These are phyloP conservation scores for Dinomys branickii DNA, from an alignment of 2,113 vertebrate species.

Conservation along the genomic window DNA sequence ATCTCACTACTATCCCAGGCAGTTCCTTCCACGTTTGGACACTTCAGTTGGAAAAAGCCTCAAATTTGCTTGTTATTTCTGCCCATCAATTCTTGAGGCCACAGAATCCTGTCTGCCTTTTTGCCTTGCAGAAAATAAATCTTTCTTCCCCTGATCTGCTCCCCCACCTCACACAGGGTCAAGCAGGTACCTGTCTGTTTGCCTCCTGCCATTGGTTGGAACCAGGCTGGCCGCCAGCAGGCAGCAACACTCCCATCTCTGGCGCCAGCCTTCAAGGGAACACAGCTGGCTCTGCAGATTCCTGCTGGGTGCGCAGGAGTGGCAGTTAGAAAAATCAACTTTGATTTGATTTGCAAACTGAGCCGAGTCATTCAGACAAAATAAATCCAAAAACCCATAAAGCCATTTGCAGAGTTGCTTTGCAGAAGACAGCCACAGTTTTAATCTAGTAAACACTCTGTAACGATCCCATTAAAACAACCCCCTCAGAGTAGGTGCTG, in stretches of 20 bases:
- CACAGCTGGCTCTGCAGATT: slow-evolving; percentile 51
- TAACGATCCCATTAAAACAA: slow-evolving; percentile 81
- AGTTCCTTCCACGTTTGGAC: neutral
- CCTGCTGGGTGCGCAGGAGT: slow-evolving; percentile 15
- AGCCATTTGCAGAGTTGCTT: slow-evolving; percentile 78
- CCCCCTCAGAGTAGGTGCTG: slow-evolving; percentile 68
- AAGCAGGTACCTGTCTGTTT: neutral
- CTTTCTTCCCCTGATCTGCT: neutral
- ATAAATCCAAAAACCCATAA: slow-evolving; percentile 71
- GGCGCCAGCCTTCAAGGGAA: neutral
- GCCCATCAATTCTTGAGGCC: neutral
- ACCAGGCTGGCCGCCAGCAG: neutral
- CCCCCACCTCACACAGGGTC: neutral
- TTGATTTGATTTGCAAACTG: slow-evolving; percentile 78
- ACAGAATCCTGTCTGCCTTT: neutral
- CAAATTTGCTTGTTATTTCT: neutral
- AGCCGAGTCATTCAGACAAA: slow-evolving; percentile 74
- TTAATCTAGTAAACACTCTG: slow-evolving; percentile 77
- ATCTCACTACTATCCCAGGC: neutral
- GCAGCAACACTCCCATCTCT: neutral
- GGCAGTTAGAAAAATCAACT: slow-evolving; percentile 79
- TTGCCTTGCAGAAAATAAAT: slow-evolving; percentile 53
- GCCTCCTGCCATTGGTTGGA: neutral
- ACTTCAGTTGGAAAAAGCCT: neutral
- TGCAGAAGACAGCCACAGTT: slow-evolving; percentile 72